phyloP scores from a whole-genome alignment of 92 coral and sea anemone genomes.

The Porites evermanni region DNA sequence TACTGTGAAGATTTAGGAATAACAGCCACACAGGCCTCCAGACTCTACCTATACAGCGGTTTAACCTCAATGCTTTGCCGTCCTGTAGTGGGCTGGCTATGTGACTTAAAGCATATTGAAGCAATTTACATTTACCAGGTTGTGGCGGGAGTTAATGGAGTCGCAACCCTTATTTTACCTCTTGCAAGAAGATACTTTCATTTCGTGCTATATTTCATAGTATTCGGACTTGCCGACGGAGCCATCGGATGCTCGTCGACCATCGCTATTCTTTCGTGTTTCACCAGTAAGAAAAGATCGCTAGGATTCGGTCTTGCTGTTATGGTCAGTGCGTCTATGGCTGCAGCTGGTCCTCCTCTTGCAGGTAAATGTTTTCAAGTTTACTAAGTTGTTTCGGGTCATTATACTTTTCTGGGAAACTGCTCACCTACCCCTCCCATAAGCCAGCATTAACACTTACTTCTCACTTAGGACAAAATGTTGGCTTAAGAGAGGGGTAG shows the following conservation, averaged over 20 bases:
- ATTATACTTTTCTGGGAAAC: too few relatives aligned
- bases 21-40: slow-evolving; percentile 21
- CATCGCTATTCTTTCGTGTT: slow-evolving; percentile 30
- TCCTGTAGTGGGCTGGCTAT: slow-evolving; percentile 59
- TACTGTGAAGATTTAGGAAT: slow-evolving; percentile 50
- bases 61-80: slow-evolving; percentile 53
- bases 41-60: slow-evolving; percentile 56
- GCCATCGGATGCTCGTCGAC: slow-evolving; percentile 23
- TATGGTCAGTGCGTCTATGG: slow-evolving; percentile 1
- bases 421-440: too few relatives aligned
- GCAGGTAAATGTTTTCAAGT: slow-evolving; percentile 18
- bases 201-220: slow-evolving; percentile 38
- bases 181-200: slow-evolving; percentile 29
- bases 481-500: too few relatives aligned
- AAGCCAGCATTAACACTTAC: too few relatives aligned
- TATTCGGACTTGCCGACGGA: slow-evolving; percentile 40
- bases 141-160: slow-evolving; percentile 26
- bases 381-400: too few relatives aligned
- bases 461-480: too few relatives aligned
- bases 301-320: slow-evolving; percentile 19
- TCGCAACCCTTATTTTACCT: slow-evolving; percentile 47
- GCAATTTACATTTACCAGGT: slow-evolving; percentile 36
- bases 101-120: slow-evolving; percentile 40
- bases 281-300: slow-evolving; percentile 5
- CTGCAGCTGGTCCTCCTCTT: slow-evolving; percentile 35